These are phyloP conservation scores for Podarcis muralis DNA, from an alignment of 2,113 vertebrate species.

Conservation along the genomic window DNA sequence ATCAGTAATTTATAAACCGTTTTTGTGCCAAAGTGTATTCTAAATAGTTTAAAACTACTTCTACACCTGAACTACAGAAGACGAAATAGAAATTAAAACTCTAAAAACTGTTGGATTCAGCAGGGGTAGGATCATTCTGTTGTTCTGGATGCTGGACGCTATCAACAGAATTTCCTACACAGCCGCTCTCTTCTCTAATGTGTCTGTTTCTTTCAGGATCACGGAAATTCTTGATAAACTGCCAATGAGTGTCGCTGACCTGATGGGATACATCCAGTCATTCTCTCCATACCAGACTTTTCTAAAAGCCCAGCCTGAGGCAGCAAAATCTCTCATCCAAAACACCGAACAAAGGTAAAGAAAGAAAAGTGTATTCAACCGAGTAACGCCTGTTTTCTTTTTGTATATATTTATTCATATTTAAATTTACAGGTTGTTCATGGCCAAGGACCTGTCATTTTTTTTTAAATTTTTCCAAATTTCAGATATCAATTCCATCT, in stretches of 20 bases:
- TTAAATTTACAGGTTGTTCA: too few relatives aligned
- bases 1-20: background rate
- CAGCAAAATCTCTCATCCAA: constrained; percentile 73
- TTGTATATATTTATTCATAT: too few relatives aligned
- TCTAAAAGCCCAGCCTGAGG: constrained; percentile 66
- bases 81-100: too few relatives aligned
- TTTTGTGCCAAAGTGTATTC: background rate
- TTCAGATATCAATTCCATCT: too few relatives aligned
- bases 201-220: constrained; percentile 66
- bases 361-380: too few relatives aligned
- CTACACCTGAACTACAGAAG: too few relatives aligned
- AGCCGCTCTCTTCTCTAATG: background rate
- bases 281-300: constrained; percentile 78
- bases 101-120: too few relatives aligned
- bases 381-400: too few relatives aligned
- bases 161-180: background rate
- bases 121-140: background rate
- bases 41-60: too few relatives aligned
- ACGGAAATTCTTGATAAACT: constrained; percentile 67
- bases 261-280: constrained; percentile 80
- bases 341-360: constrained; percentile 77
- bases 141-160: background rate
- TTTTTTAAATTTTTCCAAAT: too few relatives aligned
- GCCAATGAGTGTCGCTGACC: constrained; percentile 69
- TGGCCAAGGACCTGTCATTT: too few relatives aligned